Evolutionary conservation across 1,140 invertebrate genomes (phyloP).

Genomic region (Ctenoplectra terminalis): DNA sequence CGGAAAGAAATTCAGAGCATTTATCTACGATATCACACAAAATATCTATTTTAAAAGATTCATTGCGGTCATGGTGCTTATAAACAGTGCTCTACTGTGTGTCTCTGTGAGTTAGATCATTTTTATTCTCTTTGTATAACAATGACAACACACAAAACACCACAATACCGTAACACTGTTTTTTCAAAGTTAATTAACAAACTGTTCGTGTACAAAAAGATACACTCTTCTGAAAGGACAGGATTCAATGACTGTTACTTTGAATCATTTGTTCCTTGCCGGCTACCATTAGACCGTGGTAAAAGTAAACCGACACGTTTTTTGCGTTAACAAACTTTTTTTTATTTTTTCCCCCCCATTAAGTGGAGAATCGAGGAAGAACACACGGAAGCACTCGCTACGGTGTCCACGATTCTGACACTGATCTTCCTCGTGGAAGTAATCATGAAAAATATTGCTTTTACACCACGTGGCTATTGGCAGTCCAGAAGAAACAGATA

Average conservation of each 20-base stretch:
- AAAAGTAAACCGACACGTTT: conserved; percentile 50
- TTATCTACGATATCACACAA: conserved; percentile 99
- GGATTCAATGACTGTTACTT: conserved; percentile 51
- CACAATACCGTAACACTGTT: conserved; percentile 4
- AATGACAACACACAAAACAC: conserved; percentile 24
- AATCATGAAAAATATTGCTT: conserved; percentile 99
- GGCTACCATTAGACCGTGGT: conserved; percentile 62
- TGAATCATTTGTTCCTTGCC: conserved; percentile 64
- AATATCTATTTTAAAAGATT: conserved; percentile 97
- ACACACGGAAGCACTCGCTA: conserved; percentile 92
- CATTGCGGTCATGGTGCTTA: conserved; percentile 95
- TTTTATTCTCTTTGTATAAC: neutral
- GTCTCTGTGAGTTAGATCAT: conserved; percentile 90
- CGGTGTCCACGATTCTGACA: conserved; percentile 93
- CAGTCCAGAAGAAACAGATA: conserved; percentile 98
- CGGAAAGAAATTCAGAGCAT: conserved; percentile 93
- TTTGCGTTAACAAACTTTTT: conserved; percentile 42
- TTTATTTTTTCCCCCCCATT: conserved; percentile 39
- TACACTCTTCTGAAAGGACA: conserved; percentile 4
- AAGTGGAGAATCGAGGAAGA: conserved; percentile 92
- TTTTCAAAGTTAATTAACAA: neutral
- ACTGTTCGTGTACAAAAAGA: neutral
- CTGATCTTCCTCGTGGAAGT: conserved; percentile 96
- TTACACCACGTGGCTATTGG: conserved; percentile 99
- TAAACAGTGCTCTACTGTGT: conserved; percentile 95